Evolutionary conservation across 1,140 invertebrate species (phyloP).

Genomic region (Idris sp.): DNA sequence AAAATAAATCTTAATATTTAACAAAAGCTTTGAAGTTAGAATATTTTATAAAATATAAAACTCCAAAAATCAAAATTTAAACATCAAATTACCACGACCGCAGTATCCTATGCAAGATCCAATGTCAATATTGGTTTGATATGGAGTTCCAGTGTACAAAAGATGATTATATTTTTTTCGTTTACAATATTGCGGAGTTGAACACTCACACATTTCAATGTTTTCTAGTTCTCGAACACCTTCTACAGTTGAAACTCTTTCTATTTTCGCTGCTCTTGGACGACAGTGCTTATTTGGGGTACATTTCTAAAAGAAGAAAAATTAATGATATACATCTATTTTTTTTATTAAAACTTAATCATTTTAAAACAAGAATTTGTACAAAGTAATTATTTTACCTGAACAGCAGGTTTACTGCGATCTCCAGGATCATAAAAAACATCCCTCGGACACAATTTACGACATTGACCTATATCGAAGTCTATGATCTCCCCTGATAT

Average conservation of each 20-base stretch:
- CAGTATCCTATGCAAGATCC: constrained; percentile 77
- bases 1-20: too few relatives aligned
- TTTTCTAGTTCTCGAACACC: constrained; percentile 75
- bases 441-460: constrained; percentile 71
- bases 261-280: constrained; percentile 70
- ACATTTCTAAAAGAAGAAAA: constrained; percentile 74
- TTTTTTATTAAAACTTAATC: not conserved
- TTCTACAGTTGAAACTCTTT: constrained; percentile 76
- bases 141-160: constrained; percentile 77
- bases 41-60: too few relatives aligned
- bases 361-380: too few relatives aligned
- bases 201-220: constrained; percentile 77
- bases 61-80: too few relatives aligned
- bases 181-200: constrained; percentile 70
- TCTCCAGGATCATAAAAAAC: constrained; percentile 74
- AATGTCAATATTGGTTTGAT: constrained; percentile 76
- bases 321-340: constrained; percentile 1
- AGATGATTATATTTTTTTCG: constrained; percentile 72
- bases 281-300: constrained; percentile 71
- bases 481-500: constrained; percentile 73
- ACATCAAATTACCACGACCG: constrained; percentile 61
- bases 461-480: constrained; percentile 73
- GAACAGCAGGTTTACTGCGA: constrained; percentile 71
- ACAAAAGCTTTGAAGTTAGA: too few relatives aligned
- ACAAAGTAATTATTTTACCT: constrained; percentile 64